Evolutionary conservation across 2,113 vertebrate genomes (phyloP).

Genomic region (Oreocharis arfaki): DNA sequence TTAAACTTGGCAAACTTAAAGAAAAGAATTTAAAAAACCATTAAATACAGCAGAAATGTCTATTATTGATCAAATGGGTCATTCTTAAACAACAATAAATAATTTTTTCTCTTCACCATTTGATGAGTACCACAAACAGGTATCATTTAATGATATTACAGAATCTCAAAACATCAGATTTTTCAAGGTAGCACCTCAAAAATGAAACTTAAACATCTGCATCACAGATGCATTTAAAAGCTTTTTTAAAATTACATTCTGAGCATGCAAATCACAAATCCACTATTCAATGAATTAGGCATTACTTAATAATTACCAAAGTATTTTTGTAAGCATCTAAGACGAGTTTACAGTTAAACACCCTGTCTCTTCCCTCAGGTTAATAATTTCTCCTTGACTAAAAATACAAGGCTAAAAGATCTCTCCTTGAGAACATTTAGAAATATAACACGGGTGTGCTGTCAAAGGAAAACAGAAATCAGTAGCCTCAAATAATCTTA

Average conservation of each 20-base stretch:
- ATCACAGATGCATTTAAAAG: neutral
- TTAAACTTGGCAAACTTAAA: slow-evolving; percentile 92
- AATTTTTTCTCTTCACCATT: neutral
- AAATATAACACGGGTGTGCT: neutral
- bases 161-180: neutral
- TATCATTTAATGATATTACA: neutral
- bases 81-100: neutral
- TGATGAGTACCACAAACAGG: neutral
- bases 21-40: neutral
- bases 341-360: neutral
- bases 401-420: neutral
- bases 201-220: neutral
- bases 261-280: neutral
- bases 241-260: neutral
- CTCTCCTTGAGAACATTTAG: neutral
- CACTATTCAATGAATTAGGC: neutral
- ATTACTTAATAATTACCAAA: neutral
- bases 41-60: neutral
- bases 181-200: neutral
- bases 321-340: neutral
- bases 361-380: neutral
- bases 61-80: neutral
- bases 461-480: neutral
- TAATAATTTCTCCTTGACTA: neutral
- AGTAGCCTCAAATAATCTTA: neutral